Percentiles rank a stretch among this genome's conserved stretches.
These are phyloP conservation scores for Pangasianodon hypophthalmus DNA, from an alignment of 2,113 vertebrate genomes.

Conservation along the genomic window DNA sequence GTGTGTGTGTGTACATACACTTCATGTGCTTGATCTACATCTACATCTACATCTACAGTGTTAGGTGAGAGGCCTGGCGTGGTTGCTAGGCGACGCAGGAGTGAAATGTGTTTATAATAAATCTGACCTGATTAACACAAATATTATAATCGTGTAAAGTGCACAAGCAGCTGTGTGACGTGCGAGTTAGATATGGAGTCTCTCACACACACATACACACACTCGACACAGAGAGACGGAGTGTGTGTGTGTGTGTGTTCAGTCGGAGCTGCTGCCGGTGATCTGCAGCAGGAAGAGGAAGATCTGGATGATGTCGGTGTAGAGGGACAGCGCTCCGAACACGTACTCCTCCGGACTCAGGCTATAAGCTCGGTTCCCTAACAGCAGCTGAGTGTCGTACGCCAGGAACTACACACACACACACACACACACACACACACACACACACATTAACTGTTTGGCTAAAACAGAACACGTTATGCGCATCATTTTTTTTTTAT, in stretches of 20 bases:
- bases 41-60: too few species aligned
- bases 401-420: conserved; percentile 83
- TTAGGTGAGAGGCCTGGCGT: not conserved
- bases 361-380: conserved; percentile 87
- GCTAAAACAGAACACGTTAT: not conserved
- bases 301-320: conserved; percentile 90
- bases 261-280: conserved; percentile 71
- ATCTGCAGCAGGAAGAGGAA: conserved; percentile 90
- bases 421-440: conserved; percentile 17
- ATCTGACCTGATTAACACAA: not conserved
- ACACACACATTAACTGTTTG: not conserved
- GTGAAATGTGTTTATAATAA: not conserved
- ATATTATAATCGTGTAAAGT: not conserved
- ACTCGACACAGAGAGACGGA: not conserved
- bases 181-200: not conserved
- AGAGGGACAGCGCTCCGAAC: conserved; percentile 88
- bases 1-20: not conserved
- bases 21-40: not conserved
- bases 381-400: conserved; percentile 92
- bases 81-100: not conserved
- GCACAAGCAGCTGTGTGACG: not conserved
- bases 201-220: not conserved
- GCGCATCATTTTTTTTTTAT: not conserved
- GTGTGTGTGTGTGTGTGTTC: not conserved
- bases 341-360: conserved; percentile 93